Evolutionary conservation across 2,797 vertebrate genomes (phyloP).

Genomic region (Lophotriccus pileatus): DNA sequence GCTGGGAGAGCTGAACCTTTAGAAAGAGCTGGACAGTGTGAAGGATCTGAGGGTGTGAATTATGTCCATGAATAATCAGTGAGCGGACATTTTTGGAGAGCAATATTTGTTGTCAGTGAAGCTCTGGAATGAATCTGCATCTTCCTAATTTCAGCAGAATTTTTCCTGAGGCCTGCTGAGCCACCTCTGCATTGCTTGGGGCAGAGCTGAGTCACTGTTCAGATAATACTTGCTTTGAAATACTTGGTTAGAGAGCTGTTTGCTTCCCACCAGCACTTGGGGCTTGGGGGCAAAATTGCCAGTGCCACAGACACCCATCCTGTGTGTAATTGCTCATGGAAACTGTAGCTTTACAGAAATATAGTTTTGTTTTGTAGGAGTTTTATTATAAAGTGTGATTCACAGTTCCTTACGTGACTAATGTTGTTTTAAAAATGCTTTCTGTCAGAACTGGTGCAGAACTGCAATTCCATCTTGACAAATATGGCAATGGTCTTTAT

Average conservation of each 20-base stretch:
- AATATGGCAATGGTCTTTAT: constrained; percentile 47
- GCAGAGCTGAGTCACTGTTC: not conserved
- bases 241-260: constrained; percentile 4
- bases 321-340: not conserved
- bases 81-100: not conserved
- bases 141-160: not conserved
- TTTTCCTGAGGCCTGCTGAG: not conserved
- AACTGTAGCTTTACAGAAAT: constrained; percentile 7
- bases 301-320: not conserved
- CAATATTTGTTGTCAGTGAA: not conserved
- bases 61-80: not conserved
- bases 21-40: not conserved
- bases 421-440: constrained; percentile 54
- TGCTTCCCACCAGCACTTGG: not conserved
- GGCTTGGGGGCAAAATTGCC: not conserved
- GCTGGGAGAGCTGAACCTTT: not conserved
- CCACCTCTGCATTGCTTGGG: not conserved
- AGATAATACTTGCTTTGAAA: not conserved
- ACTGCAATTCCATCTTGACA: constrained; percentile 54
- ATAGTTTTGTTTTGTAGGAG: not conserved
- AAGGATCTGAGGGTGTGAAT: not conserved
- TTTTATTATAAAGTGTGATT: constrained; percentile 12
- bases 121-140: not conserved
- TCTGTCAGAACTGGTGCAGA: constrained; percentile 43
- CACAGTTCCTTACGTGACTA: constrained; percentile 56